Evolutionary conservation across 2,797 vertebrate species (phyloP), one percentile per base, ranked within the genome.

Genomic region (Sebastes steindachneri): DNA sequence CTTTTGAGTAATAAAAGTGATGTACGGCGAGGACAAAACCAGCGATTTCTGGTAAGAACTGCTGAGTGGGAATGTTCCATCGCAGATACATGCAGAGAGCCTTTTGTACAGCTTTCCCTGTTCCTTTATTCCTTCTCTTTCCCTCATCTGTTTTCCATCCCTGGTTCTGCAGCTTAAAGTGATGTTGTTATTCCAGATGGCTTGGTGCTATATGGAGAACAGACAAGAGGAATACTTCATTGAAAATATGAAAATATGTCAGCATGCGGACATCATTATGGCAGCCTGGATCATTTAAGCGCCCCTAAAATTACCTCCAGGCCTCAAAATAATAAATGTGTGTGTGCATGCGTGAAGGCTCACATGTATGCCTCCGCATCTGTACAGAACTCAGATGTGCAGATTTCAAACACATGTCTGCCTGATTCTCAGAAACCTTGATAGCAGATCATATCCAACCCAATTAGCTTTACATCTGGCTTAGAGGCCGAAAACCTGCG

Each of bases 201-300:
- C 68, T 78, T 29, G 9, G 72, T 87, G 73, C 79, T 88, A 58
- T 85, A 73, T 86, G 57, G 70, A 79, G 79, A 86, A 59, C 79
- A 91, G 83, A 84, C 80, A 89, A 83, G 79, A 81, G 58, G 82
- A 85, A 85, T 83, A 87, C 77, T 87, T 88, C 59, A 84, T 75
- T 83, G 79, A 86, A 92, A 92, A 92, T 87, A 91, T 90, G 82
- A 91, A 91, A 91, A 92, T 81, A 86, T 90, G 83, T 83, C 86
- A 88, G 81, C 91, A 93, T 91, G 84, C 71, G 81, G 87, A 94
- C 86, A 85, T 90, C 86, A 92, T 92, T 93, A 94, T 83, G 79
- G 83, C 79, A 78, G 88, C 83, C 79, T 48, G 80, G 80, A 92
- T 91, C 91, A 91, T 90, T 91, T 86, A 87, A 88, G 86, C 57